Evolutionary conservation across 2,797 vertebrate genomes (phyloP), one percentile per base, ranked within the genome.

Genomic region (Hydrocynus forskahlii): DNA sequence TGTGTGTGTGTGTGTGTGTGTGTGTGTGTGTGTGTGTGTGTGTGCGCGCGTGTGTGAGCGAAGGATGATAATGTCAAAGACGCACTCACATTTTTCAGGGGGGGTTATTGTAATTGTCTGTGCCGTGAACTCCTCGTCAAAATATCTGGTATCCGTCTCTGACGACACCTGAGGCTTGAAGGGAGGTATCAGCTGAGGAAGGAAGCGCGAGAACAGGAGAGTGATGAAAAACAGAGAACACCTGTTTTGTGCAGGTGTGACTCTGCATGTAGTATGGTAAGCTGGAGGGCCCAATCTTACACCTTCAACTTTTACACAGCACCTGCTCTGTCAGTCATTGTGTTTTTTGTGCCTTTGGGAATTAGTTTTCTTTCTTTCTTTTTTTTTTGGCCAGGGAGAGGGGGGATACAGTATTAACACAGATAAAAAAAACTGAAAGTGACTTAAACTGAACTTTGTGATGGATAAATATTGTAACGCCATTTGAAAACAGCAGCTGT

Each of bases 101-200:
- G 97, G 97, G 29, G 97, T 99, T 95, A 99, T 98, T 86, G 97
- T 99, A 95, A 99, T 99, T 87, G 97, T 99, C 93, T 99, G 97
- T 89, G 97, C 97, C 85, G 97, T 99, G 92, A 99, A 99, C 94
- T 98, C 97, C 93, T 99, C 97, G 86, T 99, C 97, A 86, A 99
- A 99, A 92, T 99, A 99, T 91, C 97, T 96, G 89, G 97, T 99
- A 91, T 99, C 97, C 67, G 97, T 99, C 92, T 99, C 97, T 71
- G 97, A 99, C 63, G 96, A 96, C 92, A 99, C 97, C 95, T 98
- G 97, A 94, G 97, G 97, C 94, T 97, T 98, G 94, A 99, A 99
- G 82, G 97, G 97, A 92, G 97, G 97, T 89, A 96, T 92, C 92
- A 99, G 94, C 97, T 99, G 81, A 60, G 76, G 13, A 82, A 74